Percentiles rank a stretch among this genome's conserved stretches.
These are phyloP conservation scores for Leptopilina syphax DNA, from an alignment of 2,888 invertebrate genomes.

Conservation along the genomic window DNA sequence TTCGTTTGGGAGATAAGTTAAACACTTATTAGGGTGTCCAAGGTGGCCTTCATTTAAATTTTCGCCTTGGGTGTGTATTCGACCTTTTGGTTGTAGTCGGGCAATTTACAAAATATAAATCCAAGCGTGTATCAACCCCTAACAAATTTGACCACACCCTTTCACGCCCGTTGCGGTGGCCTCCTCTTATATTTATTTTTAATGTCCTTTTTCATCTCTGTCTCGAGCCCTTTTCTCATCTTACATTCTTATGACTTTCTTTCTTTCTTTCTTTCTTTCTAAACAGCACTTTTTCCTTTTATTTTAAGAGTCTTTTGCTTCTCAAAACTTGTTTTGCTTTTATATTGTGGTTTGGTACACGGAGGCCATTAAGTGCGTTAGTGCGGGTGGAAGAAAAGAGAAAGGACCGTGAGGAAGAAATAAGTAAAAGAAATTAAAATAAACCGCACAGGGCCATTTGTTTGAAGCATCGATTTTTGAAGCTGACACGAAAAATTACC, in stretches of 20 bases:
- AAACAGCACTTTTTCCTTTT: background rate
- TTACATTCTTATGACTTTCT: constrained; percentile 19
- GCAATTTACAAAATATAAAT: constrained; percentile 73
- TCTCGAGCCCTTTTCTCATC: constrained; percentile 38
- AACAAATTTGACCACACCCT: constrained; percentile 74
- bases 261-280: constrained; percentile 17
- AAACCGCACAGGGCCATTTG: constrained; percentile 60
- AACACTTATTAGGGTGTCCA: constrained; percentile 56
- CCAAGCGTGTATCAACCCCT: constrained; percentile 64
- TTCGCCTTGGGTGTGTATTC: constrained; percentile 55
- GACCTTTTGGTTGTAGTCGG: constrained; percentile 36
- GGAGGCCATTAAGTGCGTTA: constrained; percentile 64
- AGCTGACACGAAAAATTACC: constrained; percentile 41
- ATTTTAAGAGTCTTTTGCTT: background rate
- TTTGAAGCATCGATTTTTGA: constrained; percentile 65
- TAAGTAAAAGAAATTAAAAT: constrained; percentile 27
- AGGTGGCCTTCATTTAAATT: constrained; percentile 58
- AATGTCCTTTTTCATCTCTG: constrained; percentile 39
- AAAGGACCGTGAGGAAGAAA: constrained; percentile 48
- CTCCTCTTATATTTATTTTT: constrained; percentile 47
- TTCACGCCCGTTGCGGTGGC: constrained; percentile 66
- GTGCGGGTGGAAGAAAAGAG: constrained; percentile 40
- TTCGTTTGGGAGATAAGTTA: constrained; percentile 43
- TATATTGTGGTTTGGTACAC: constrained; percentile 46
- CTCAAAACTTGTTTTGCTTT: constrained; percentile 37